Percentiles rank a stretch among this genome's conserved stretches.
Conservation (phyloP, 2,113 vertebrate genomes). For the Merops nubicus region DNA sequence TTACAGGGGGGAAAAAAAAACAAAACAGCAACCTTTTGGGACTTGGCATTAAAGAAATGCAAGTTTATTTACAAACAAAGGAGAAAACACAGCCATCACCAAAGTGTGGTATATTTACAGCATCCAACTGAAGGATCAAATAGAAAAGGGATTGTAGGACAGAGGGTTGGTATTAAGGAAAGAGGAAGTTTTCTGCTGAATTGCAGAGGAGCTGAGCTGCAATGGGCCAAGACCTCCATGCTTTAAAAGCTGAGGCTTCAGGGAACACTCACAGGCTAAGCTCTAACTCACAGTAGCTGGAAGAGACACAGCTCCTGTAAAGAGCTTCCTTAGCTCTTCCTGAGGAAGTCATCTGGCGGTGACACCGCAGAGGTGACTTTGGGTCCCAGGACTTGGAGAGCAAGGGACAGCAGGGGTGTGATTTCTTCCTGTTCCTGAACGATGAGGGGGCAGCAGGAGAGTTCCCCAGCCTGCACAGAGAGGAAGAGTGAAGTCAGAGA, state of each 20-base stretch:
- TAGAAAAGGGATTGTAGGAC: background rate
- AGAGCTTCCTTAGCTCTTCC: background rate
- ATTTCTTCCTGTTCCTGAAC: background rate
- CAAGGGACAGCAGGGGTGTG: background rate
- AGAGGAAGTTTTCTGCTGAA: background rate
- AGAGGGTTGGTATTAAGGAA: background rate
- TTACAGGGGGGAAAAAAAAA: background rate
- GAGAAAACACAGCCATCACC: background rate
- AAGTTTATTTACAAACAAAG: slow-evolving; percentile 65
- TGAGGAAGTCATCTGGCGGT: background rate
- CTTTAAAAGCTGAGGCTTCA: background rate
- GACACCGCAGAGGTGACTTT: background rate
- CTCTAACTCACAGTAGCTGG: background rate
- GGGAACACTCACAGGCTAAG: background rate
- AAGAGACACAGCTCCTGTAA: background rate
- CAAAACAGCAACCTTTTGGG: no score
- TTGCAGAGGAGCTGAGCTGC: background rate
- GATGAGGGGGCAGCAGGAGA: background rate
- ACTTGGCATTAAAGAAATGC: background rate
- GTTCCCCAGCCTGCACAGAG: background rate
- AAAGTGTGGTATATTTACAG: slow-evolving; percentile 50
- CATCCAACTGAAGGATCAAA: background rate
- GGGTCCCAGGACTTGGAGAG: background rate
- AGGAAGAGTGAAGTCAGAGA: accelerated
- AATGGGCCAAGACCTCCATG: background rate